phyloP scores from a whole-genome alignment of 2,113 vertebrate genomes.

The Pelmatolapia mariae region DNA sequence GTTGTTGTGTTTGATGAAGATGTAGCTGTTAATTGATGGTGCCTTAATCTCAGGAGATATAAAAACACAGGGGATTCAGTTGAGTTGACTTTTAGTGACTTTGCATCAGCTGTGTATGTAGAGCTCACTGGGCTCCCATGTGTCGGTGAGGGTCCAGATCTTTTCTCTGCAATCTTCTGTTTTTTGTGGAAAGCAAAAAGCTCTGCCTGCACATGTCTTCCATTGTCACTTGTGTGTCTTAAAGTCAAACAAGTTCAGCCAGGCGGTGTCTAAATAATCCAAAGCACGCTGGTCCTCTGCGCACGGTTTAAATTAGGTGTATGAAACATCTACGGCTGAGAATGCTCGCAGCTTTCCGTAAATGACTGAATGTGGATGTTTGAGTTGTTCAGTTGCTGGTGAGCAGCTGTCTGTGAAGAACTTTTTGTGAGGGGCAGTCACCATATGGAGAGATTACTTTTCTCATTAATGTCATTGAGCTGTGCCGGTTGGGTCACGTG shows the following conservation, averaged over 20 bases:
- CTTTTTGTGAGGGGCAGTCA: not conserved
- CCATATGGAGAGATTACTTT: slow-evolving; percentile 12
- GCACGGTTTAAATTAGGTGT: not conserved
- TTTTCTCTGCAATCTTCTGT: not conserved
- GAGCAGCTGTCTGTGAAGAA: slow-evolving; percentile 42
- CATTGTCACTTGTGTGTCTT: not conserved
- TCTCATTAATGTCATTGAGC: not conserved
- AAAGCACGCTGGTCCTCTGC: not conserved
- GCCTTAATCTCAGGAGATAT: not conserved
- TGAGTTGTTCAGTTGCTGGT: not conserved
- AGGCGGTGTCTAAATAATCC: not conserved
- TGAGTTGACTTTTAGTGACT: not conserved
- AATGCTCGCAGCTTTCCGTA: not conserved
- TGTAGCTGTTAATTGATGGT: slow-evolving; percentile 23
- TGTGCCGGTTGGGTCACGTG: not conserved
- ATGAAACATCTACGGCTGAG: not conserved
- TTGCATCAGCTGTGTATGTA: not conserved
- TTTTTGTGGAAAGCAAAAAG: not conserved
- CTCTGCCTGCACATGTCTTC: not conserved
- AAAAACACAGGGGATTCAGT: not conserved
- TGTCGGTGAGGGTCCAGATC: not conserved
- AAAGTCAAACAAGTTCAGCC: not conserved
- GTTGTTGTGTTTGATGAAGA: slow-evolving; percentile 27
- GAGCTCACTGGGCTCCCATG: not conserved
- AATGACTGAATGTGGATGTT: not conserved